These are phyloP conservation scores for Cyphomyrus plagiostoma DNA, from an alignment of 2,113 vertebrate genomes.

Conservation along the genomic window DNA sequence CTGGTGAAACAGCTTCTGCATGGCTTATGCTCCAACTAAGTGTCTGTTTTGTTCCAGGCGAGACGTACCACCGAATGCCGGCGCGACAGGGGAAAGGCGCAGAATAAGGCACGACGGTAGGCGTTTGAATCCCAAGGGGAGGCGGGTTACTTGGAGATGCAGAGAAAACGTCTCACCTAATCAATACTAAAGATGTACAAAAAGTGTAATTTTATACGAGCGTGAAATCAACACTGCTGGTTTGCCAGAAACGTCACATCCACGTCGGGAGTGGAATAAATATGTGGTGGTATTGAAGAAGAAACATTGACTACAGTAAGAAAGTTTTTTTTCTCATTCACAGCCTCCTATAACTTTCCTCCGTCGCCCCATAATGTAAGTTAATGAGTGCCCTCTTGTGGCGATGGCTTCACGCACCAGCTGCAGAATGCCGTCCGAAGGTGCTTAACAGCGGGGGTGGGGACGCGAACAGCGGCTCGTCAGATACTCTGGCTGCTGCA, in stretches of 20 bases:
- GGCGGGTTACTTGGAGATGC: not conserved
- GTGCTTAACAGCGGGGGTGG: not conserved
- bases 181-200: not conserved
- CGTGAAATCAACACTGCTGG: not conserved
- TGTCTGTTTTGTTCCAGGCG: constrained; percentile 1
- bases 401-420: not conserved
- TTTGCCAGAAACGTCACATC: not conserved
- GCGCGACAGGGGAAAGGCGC: not conserved
- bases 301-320: not conserved
- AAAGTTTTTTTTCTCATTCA: not conserved
- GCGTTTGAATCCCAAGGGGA: not conserved
- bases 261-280: not conserved
- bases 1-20: not conserved
- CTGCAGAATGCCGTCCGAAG: too few species aligned
- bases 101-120: too few species aligned
- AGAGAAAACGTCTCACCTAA: not conserved
- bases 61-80: not conserved
- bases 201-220: not conserved
- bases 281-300: not conserved
- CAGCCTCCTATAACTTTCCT: not conserved
- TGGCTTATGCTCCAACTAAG: not conserved
- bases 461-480: too few species aligned
- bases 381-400: constrained; percentile 14
- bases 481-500: not conserved
- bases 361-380: not conserved